Conservation (phyloP, 2,113 vertebrate genomes). For the Galeopterus variegatus region DNA sequence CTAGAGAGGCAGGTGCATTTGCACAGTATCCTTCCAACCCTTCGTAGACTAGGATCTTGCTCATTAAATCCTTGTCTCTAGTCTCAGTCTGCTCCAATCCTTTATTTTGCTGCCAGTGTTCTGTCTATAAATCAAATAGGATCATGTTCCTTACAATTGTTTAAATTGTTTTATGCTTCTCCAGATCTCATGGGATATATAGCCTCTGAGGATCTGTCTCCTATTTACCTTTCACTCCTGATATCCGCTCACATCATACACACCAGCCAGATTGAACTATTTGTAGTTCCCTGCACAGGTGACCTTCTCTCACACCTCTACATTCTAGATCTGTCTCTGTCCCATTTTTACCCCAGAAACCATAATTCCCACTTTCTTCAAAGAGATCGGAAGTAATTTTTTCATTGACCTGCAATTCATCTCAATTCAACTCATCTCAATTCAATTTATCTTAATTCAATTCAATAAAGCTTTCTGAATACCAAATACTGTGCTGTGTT, state of each 20-base stretch:
- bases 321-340: not conserved
- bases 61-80: not conserved
- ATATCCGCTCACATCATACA: not conserved
- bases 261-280: not conserved
- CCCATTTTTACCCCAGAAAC: not conserved
- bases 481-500: not conserved
- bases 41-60: not conserved
- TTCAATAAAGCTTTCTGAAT: not conserved
- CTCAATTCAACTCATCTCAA: not conserved
- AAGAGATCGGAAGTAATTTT: not conserved
- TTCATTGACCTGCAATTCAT: not conserved
- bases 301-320: not conserved
- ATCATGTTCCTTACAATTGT: not conserved
- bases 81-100: not conserved
- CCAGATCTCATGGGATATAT: not conserved
- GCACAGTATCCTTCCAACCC: not conserved
- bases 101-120: not conserved
- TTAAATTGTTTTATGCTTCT: constrained; percentile 5
- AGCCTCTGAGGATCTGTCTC: not conserved
- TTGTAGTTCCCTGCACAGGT: not conserved
- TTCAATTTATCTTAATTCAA: not conserved
- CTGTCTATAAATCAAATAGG: not conserved
- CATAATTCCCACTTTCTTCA: not conserved
- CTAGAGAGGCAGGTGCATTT: not conserved
- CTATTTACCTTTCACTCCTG: not conserved